Percentiles rank a stretch among this genome's conserved stretches.
These are phyloP conservation scores for Hyposmocoma kahamanoa DNA, from an alignment of 1,140 invertebrate genomes.

Conservation along the genomic window DNA sequence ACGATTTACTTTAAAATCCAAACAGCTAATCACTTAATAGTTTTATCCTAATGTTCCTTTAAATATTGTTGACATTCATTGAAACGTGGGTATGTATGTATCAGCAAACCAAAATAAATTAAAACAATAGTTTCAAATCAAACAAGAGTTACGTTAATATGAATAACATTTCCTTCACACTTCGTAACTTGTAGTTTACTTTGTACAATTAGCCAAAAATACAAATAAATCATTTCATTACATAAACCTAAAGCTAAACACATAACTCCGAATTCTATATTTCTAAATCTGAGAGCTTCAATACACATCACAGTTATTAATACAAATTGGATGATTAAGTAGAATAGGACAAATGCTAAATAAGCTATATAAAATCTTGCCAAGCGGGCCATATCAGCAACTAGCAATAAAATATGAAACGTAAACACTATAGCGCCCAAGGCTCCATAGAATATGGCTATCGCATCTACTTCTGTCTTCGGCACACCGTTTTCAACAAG, in stretches of 20 bases:
- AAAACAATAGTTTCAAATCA: neutral
- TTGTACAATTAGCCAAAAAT: slow-evolving; percentile 19
- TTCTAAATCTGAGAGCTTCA: slow-evolving; percentile 5
- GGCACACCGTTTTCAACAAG: slow-evolving; percentile 3
- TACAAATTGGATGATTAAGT: slow-evolving; percentile 10
- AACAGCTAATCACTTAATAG: too few species aligned
- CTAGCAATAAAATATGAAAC: slow-evolving; percentile 9
- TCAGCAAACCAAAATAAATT: too few species aligned
- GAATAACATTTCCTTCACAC: slow-evolving; percentile 13
- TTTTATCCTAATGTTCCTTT: too few species aligned
- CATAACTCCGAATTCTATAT: neutral
- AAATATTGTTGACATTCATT: too few species aligned
- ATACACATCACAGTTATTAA: slow-evolving; percentile 10
- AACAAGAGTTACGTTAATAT: slow-evolving; percentile 17
- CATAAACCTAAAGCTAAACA: slow-evolving; percentile 5
- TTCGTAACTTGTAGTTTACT: slow-evolving; percentile 9
- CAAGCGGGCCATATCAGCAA: slow-evolving; percentile 8
- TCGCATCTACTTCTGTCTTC: neutral
- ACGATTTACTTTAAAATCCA: too few species aligned
- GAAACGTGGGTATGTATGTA: too few species aligned
- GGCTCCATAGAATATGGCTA: slow-evolving; percentile 1
- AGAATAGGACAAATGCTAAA: slow-evolving; percentile 13
- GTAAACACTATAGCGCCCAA: slow-evolving; percentile 11
- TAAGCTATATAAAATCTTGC: slow-evolving; percentile 11
- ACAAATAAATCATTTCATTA: slow-evolving; percentile 14